These are phyloP conservation scores for Cenopis cana DNA, from an alignment of 2,888 invertebrate genomes.

Conservation along the genomic window DNA sequence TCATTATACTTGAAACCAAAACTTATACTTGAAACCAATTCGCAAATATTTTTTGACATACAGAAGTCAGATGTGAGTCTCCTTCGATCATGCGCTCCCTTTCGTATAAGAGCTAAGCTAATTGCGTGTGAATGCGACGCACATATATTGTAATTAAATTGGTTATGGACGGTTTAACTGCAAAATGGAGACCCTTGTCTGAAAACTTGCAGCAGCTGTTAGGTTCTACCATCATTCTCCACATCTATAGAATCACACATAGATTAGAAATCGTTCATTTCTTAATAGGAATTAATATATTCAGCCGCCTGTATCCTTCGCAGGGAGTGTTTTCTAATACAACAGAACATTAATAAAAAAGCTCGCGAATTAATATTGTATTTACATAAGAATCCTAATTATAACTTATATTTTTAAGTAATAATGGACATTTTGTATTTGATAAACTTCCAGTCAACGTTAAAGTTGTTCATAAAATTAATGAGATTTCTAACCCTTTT, in stretches of 20 bases:
- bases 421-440: neutral
- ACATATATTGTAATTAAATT: neutral
- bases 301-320: no score
- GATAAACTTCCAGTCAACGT: neutral
- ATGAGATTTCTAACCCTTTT: neutral
- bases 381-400: no score
- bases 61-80: neutral
- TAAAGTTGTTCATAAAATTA: neutral
- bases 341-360: no score
- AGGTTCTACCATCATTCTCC: no score
- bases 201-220: neutral
- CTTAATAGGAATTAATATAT: no score
- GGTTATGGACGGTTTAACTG: neutral
- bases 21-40: no score
- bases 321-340: no score
- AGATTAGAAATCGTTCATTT: no score
- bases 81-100: neutral
- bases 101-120: neutral
- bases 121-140: neutral
- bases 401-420: neutral
- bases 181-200: neutral
- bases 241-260: no score
- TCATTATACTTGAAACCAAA: constrained; percentile 14
- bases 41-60: neutral
- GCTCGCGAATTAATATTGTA: no score